Evolutionary conservation across 2,888 invertebrate species (phyloP).

Genomic region (Siphlonurus alternatus): DNA sequence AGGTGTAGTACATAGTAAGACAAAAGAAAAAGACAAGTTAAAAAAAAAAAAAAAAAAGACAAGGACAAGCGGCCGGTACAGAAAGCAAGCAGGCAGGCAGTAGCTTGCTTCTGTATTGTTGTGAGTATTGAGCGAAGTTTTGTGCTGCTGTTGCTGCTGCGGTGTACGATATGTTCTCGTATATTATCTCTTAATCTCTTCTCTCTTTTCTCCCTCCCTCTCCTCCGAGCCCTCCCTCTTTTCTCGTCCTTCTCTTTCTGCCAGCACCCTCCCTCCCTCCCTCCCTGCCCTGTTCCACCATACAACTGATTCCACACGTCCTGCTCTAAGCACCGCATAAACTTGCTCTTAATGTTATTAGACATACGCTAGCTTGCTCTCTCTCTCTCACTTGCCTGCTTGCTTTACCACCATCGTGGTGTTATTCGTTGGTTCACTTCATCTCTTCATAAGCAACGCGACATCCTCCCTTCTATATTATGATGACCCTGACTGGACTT

Average conservation of each 20-base stretch:
- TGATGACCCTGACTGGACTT: not conserved
- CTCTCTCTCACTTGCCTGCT: not conserved
- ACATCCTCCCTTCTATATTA: not conserved
- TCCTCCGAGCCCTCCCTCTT: not conserved
- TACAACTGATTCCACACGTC: slow-evolving; percentile 2
- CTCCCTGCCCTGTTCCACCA: not conserved
- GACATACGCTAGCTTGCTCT: not conserved
- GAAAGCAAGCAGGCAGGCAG: too few species aligned
- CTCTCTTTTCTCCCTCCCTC: slow-evolving; percentile 2
- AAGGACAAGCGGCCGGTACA: too few species aligned
- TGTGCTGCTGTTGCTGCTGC: not conserved
- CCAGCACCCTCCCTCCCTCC: not conserved
- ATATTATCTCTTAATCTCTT: slow-evolving; percentile 3
- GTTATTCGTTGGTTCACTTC: not conserved
- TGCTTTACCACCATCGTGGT: not conserved
- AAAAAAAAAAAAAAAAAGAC: too few species aligned
- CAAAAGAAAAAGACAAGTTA: not conserved
- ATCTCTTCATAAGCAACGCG: not conserved
- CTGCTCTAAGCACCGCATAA: slow-evolving; percentile 1
- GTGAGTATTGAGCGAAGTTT: not conserved
- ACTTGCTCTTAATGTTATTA: slow-evolving; percentile 3
- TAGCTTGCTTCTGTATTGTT: not conserved
- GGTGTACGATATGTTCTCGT: not conserved
- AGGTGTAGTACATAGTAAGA: not conserved
- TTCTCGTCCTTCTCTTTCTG: not conserved